Base-by-base conservation (phyloP, 2,797 vertebrate genomes). In the Delichon dasypus region DNA sequence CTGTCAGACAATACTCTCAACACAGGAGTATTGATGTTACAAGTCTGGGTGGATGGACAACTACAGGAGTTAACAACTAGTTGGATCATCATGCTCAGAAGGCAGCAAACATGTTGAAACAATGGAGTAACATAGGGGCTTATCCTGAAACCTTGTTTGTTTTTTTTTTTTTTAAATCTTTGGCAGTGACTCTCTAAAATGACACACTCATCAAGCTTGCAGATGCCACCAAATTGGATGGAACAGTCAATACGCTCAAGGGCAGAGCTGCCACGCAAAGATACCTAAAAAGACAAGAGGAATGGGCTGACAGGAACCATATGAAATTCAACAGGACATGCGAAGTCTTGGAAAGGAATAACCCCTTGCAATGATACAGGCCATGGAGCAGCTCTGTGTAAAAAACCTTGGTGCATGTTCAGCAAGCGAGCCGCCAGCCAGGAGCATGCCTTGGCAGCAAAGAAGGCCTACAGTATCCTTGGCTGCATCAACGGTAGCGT, bases 381-480 rank as follows among this genome's bases (percentile, higher is more conserved):
- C 65, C 10, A 2, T 6, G 4, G 30, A 94, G 30, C 40, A 92
- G 82, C 14, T 64, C 38, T 72, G 2, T 68, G 55, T 71, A 72
- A 81, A 88, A 93, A 85, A 62, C 54, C 62, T 54, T 88, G 66
- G 47, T 96, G 80, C 66, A 81, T 32, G 64, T 93, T 96, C 89
- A 94, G 94, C 89, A 95, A 81, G 58, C 11, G 29, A 91, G 86
- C 71, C 0, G 0, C 12, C 34, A 95, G 95, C 94, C 89, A 96
- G 88, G 89, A 95, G 90, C 36, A 78, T 96, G 92, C 82, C 89
- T 96, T 96, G 95, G 94, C 94, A 96, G 70, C 55, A 94, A 91
- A 95, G 61, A 27, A 34, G 26, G 55, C 48, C 95, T 95, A 84
- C 44, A 70, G 76, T 84, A 96, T 90, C 85, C 88, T 96, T 96